phyloP scores from a whole-genome alignment of 2,888 invertebrate species.

The Magallana nippona region DNA sequence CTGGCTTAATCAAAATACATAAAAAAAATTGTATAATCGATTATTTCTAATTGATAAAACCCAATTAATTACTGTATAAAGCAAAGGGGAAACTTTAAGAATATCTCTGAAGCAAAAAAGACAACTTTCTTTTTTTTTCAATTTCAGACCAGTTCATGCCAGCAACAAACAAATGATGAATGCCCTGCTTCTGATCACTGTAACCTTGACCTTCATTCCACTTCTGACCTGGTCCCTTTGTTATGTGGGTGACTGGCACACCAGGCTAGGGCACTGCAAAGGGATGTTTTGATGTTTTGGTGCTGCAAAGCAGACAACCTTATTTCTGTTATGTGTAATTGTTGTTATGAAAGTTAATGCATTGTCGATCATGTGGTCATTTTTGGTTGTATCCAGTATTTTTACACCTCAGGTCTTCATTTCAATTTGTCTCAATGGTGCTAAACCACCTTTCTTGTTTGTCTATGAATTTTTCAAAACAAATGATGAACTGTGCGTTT shows the following conservation, averaged over 20 bases:
- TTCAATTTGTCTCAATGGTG: no score
- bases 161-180: slow-evolving; percentile 64
- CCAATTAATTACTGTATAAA: background rate
- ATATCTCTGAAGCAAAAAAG: background rate
- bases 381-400: no score
- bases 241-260: slow-evolving; percentile 72
- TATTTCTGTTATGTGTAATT: no score
- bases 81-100: background rate
- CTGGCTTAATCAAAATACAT: no score
- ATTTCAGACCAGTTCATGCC: slow-evolving; percentile 61
- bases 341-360: background rate
- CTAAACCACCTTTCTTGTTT: no score
- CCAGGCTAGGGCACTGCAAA: slow-evolving; percentile 70
- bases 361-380: no score
- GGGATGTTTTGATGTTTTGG: slow-evolving; percentile 64
- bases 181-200: slow-evolving; percentile 66
- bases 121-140: background rate
- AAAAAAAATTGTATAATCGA: no score
- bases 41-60: no score
- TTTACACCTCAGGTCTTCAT: no score
- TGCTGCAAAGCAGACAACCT: background rate
- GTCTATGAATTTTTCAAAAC: no score
- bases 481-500: no score
- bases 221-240: slow-evolving; percentile 73
- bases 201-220: slow-evolving; percentile 69